Conservation (phyloP, 2,113 vertebrate species). For the Platanista minor region DNA sequence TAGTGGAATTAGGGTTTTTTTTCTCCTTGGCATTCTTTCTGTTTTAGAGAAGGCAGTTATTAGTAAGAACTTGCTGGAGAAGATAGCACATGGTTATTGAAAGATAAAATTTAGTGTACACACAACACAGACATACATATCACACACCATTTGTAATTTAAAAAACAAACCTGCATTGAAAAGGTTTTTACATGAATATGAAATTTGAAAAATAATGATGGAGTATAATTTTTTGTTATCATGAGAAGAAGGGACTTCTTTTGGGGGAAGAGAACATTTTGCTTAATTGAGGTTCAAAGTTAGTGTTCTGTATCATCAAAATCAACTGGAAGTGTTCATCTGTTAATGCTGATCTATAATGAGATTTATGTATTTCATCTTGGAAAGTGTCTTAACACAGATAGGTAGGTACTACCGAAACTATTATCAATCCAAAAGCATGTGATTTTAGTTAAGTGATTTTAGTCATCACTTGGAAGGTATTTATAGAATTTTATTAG, state of each 20-base stretch:
- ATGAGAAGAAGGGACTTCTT: background rate
- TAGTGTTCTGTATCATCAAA: background rate
- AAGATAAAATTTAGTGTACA: background rate
- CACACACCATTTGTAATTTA: background rate
- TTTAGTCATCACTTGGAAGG: slow-evolving; percentile 5
- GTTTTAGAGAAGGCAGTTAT: background rate
- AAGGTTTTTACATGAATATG: background rate
- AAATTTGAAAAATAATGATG: background rate
- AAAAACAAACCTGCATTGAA: background rate
- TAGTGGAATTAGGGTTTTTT: background rate
- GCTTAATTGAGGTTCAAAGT: background rate
- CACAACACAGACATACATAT: background rate
- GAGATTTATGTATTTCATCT: slow-evolving; percentile 11
- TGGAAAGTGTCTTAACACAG: background rate
- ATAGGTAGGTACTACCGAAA: background rate
- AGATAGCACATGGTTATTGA: background rate
- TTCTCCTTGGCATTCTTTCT: background rate
- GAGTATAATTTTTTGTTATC: background rate
- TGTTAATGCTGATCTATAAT: background rate
- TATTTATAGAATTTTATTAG: background rate
- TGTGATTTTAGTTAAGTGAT: slow-evolving; percentile 12
- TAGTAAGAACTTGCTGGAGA: slow-evolving; percentile 17
- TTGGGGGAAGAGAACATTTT: background rate
- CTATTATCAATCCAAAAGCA: background rate
- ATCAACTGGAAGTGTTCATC: background rate